Percentiles rank a stretch among this genome's conserved stretches.
Conservation (phyloP, 2,797 vertebrate species). For the Enteromius unitaeniatus region DNA sequence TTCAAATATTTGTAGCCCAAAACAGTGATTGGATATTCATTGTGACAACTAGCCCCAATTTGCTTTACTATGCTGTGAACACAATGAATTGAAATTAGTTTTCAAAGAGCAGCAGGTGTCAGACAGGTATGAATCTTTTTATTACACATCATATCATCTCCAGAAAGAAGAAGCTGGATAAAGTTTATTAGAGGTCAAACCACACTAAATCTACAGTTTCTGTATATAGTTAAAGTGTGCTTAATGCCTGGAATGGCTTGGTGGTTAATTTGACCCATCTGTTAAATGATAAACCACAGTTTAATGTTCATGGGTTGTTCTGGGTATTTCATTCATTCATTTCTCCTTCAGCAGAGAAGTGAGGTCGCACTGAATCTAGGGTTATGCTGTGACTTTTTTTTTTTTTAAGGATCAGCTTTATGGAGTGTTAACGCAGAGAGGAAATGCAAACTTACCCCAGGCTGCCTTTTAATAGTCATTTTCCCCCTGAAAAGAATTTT, state of each 20-base stretch:
- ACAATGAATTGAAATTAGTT: neutral
- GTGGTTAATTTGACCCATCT: conserved; percentile 20
- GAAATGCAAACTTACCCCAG: conserved; percentile 51
- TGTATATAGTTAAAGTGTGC: conserved; percentile 36
- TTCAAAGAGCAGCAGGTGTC: conserved; percentile 31
- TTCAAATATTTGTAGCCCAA: neutral
- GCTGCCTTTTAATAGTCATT: conserved; percentile 42
- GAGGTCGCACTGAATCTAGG: neutral
- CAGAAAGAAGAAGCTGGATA: neutral
- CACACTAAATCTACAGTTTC: conserved; percentile 7
- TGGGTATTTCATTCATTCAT: neutral
- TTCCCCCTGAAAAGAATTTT: conserved; percentile 38
- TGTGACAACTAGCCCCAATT: neutral
- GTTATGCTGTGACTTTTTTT: conserved; percentile 19
- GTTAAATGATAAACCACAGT: conserved; percentile 35
- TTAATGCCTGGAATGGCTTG: conserved; percentile 8
- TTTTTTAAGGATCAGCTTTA: conserved; percentile 40
- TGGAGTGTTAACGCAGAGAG: conserved; percentile 51
- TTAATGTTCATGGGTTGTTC: conserved; percentile 18
- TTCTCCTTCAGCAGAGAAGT: conserved; percentile 12
- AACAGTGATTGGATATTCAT: neutral
- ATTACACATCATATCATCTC: neutral
- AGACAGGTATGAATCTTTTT: neutral
- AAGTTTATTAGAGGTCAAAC: conserved; percentile 21
- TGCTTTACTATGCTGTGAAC: neutral